Conservation (phyloP, 2,797 vertebrate genomes). For the Rhinophrynus dorsalis region DNA sequence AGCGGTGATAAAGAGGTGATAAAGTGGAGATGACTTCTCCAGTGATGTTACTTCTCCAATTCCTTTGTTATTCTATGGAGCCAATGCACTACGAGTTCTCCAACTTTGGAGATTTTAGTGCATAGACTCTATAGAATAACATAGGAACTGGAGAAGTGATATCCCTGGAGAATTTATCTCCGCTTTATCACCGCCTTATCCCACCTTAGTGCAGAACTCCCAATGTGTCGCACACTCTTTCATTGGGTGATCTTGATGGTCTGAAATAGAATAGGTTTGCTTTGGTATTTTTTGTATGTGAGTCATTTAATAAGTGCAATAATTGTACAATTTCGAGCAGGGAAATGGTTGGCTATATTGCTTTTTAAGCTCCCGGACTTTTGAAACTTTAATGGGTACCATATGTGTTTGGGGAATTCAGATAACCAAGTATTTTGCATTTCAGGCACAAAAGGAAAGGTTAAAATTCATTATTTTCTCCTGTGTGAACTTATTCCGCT, state of each 20-base stretch:
- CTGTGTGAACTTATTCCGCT: neutral
- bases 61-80: too few species aligned
- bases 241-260: neutral
- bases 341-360: conserved; percentile 10
- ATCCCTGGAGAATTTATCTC: too few species aligned
- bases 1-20: too few species aligned
- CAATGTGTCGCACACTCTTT: too few species aligned
- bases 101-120: too few species aligned
- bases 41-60: too few species aligned
- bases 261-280: conserved; percentile 11
- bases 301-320: neutral
- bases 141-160: too few species aligned
- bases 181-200: too few species aligned
- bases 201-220: too few species aligned
- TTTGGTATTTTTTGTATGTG: neutral
- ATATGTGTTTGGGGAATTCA: conserved; percentile 3
- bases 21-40: too few species aligned
- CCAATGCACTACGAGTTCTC: too few species aligned
- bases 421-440: conserved; percentile 9
- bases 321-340: conserved; percentile 2
- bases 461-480: conserved; percentile 6
- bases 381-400: conserved; percentile 37
- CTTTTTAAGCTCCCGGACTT: neutral
- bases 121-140: too few species aligned
- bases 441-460: neutral